These are phyloP conservation scores for Hymenopus coronatus DNA, from an alignment of 2,888 invertebrate species.

Conservation along the genomic window DNA sequence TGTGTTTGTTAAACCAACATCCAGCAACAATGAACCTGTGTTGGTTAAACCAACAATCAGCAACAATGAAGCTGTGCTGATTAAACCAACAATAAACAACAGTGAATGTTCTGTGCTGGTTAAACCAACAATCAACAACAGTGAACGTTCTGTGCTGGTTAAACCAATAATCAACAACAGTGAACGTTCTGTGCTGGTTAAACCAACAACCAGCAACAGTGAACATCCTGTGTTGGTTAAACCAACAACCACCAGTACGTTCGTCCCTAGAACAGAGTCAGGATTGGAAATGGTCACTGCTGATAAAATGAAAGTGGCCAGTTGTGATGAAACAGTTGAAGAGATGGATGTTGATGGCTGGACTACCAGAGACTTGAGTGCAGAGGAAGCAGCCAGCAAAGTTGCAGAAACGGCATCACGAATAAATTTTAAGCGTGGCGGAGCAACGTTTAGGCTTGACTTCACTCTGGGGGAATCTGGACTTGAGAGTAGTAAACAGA, in stretches of 20 bases:
- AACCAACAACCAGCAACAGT: too few species aligned
- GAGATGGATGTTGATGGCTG: not conserved
- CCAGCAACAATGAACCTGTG: not conserved
- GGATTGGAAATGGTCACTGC: not conserved
- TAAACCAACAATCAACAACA: not conserved
- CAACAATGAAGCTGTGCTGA: not conserved
- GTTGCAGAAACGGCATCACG: not conserved
- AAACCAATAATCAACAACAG: not conserved
- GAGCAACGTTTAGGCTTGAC: not conserved
- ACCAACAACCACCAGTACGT: too few species aligned
- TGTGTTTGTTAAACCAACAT: not conserved
- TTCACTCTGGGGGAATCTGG: not conserved
- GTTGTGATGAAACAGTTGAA: not conserved
- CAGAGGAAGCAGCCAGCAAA: not conserved
- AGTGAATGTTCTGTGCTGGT: not conserved
- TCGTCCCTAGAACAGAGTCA: not conserved
- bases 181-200: not conserved
- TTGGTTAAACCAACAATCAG: too few species aligned
- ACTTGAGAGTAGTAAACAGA: not conserved
- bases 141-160: not conserved
- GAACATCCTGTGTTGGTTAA: too few species aligned
- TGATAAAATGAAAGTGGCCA: not conserved
- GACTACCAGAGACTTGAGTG: not conserved
- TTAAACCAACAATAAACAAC: not conserved
- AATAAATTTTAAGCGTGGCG: not conserved